Conservation (phyloP, 2,113 vertebrate species). For the Neoarius graeffei region DNA sequence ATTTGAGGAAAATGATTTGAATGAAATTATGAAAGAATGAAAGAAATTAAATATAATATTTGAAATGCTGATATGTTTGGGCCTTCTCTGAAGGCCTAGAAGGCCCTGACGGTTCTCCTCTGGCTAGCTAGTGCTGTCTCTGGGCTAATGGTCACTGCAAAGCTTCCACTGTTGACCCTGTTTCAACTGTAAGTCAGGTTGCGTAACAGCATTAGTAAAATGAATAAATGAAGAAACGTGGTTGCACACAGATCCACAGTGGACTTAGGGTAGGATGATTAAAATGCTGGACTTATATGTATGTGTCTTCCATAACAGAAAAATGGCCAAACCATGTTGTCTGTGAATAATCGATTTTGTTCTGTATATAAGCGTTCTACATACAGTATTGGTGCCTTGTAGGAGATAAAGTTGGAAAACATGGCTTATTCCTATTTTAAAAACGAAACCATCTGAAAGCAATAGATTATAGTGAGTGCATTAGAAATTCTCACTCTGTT, state of each 20-base stretch:
- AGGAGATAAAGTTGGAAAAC: background rate
- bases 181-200: background rate
- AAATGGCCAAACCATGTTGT: background rate
- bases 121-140: no score
- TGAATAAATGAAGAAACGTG: background rate
- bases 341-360: background rate
- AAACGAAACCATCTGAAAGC: background rate
- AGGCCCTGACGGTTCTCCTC: no score
- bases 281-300: background rate
- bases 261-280: background rate
- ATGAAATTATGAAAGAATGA: no score
- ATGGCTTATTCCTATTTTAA: background rate
- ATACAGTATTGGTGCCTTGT: background rate
- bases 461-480: background rate
- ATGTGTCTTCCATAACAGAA: background rate
- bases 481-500: background rate
- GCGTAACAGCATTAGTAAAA: background rate
- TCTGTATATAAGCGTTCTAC: background rate
- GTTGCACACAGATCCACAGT: background rate
- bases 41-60: no score
- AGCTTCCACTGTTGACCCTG: background rate
- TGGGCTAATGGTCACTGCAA: background rate
- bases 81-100: no score
- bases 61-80: no score
- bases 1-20: no score